Evolutionary conservation across 1,140 invertebrate species (phyloP).

Genomic region (Drosophila micromelanica): DNA sequence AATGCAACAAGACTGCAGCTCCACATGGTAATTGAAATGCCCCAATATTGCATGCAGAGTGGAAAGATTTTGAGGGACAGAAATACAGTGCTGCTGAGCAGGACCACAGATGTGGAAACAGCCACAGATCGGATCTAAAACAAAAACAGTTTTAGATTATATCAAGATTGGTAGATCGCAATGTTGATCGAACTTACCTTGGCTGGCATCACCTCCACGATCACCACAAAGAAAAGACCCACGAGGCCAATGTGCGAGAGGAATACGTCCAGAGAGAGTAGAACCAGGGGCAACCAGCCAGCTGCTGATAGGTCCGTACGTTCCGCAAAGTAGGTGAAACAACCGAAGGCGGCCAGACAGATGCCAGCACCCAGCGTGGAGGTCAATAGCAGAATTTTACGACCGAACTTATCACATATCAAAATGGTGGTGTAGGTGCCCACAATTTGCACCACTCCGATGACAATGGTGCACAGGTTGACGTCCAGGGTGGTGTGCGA

Average conservation of each 20-base stretch:
- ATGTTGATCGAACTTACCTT: slow-evolving; percentile 34
- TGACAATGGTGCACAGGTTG: slow-evolving; percentile 85
- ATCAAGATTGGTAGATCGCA: too few relatives aligned
- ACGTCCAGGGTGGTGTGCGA: slow-evolving; percentile 86
- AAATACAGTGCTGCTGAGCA: slow-evolving; percentile 60
- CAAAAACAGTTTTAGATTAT: too few relatives aligned
- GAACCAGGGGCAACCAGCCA: slow-evolving; percentile 66
- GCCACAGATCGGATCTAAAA: slow-evolving; percentile 61
- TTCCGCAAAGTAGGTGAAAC: slow-evolving; percentile 43
- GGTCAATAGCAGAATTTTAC: slow-evolving; percentile 54
- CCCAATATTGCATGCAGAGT: slow-evolving; percentile 49
- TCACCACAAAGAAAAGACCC: slow-evolving; percentile 68
- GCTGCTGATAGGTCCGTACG: slow-evolving; percentile 22
- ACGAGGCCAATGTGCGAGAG: slow-evolving; percentile 67
- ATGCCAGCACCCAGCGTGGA: slow-evolving; percentile 50
- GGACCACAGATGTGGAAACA: slow-evolving; percentile 51
- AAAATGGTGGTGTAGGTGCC: slow-evolving; percentile 59
- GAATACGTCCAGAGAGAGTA: slow-evolving; percentile 66
- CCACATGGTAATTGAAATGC: slow-evolving; percentile 45
- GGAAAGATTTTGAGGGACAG: slow-evolving; percentile 69
- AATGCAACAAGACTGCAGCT: slow-evolving; percentile 33
- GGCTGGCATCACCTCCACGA: slow-evolving; percentile 69
- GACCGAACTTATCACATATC: slow-evolving; percentile 62
- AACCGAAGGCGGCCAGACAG: slow-evolving; percentile 47
- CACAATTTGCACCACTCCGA: slow-evolving; percentile 85